Conservation (phyloP, 2,888 invertebrate species). For the Bursaphelenchus okinawaensis region DNA sequence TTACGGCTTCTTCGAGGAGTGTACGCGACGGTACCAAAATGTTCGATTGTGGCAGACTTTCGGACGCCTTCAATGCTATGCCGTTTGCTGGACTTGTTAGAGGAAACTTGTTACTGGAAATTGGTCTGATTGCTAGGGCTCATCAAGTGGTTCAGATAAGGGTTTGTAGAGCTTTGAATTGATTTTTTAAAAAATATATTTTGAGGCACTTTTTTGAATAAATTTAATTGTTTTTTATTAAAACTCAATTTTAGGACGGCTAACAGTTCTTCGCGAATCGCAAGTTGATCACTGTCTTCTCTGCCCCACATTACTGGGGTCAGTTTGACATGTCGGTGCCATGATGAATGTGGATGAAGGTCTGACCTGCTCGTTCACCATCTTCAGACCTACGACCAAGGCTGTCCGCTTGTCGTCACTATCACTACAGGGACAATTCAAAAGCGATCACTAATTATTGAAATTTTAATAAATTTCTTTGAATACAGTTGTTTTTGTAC, state of each 20-base stretch:
- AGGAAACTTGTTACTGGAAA: constrained; percentile 46
- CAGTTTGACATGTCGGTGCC: constrained; percentile 47
- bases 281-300: constrained; percentile 32
- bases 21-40: constrained; percentile 9
- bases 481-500: no score
- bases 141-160: constrained; percentile 42
- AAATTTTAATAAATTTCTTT: no score
- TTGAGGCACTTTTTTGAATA: no score
- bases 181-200: no score
- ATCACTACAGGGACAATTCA: not conserved
- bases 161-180: not conserved
- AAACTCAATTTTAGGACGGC: not conserved
- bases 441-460: not conserved
- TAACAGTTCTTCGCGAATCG: constrained; percentile 37
- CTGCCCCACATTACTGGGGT: constrained; percentile 40
- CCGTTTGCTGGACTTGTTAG: constrained; percentile 61
- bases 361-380: constrained; percentile 41
- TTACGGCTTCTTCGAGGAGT: constrained; percentile 26
- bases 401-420: not conserved
- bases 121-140: constrained; percentile 46
- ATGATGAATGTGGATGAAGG: constrained; percentile 48
- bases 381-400: constrained; percentile 23
- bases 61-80: constrained; percentile 61
- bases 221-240: not conserved
- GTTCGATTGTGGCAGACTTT: constrained; percentile 20